phyloP scores from a whole-genome alignment of 2,113 vertebrate genomes.

The Eupsittula cactorum region DNA sequence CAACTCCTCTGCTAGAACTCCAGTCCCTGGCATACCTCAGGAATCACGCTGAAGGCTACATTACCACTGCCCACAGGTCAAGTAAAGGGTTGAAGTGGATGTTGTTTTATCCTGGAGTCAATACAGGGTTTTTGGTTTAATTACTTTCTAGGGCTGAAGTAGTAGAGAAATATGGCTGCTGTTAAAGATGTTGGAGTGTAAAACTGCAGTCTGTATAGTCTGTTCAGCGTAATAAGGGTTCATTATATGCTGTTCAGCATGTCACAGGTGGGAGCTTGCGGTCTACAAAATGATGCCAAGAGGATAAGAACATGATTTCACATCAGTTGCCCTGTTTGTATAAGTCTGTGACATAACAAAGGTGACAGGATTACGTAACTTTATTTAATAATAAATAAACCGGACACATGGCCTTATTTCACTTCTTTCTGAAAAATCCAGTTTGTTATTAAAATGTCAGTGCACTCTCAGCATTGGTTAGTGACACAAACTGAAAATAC shows the following conservation, averaged over 20 bases:
- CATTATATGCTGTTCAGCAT: background rate
- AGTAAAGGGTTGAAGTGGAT: background rate
- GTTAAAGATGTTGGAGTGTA: background rate
- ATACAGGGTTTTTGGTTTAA: background rate
- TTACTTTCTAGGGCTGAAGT: background rate
- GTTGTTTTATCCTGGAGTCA: background rate
- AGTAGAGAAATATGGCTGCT: background rate
- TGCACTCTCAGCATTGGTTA: background rate
- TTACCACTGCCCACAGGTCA: background rate
- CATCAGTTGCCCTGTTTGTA: background rate
- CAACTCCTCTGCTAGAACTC: background rate
- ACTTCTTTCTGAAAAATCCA: background rate
- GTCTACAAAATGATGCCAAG: background rate
- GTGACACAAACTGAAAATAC: background rate
- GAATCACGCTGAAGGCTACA: background rate
- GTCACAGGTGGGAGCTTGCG: background rate
- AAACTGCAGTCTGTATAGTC: background rate
- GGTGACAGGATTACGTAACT: background rate
- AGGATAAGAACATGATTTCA: background rate
- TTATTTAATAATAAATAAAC: background rate
- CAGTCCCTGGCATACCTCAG: background rate
- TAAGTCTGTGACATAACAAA: background rate
- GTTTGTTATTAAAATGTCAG: background rate
- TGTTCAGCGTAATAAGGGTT: background rate
- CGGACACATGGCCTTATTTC: background rate